Conservation (phyloP, 1,140 invertebrate genomes). For the Manduca sexta region DNA sequence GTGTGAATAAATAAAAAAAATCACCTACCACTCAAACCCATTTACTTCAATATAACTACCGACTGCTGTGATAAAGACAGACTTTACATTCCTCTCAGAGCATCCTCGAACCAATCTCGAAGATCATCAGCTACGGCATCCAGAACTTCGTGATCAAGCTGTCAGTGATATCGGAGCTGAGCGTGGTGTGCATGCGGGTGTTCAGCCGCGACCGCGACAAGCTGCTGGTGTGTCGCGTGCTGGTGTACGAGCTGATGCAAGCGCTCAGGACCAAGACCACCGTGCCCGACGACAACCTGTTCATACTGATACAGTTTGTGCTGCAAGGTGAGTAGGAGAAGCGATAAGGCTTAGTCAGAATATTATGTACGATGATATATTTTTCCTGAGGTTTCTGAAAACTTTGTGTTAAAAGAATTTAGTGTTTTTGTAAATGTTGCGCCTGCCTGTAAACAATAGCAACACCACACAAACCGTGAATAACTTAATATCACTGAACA, state of each 20-base stretch:
- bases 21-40: no score
- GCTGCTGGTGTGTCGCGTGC: constrained; percentile 89
- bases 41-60: no score
- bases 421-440: no score
- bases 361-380: neutral
- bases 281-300: constrained; percentile 94
- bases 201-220: constrained; percentile 96
- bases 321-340: constrained; percentile 76
- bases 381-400: no score
- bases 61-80: no score
- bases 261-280: constrained; percentile 95
- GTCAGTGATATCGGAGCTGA: constrained; percentile 89
- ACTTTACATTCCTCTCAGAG: constrained; percentile 30
- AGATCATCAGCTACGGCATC: constrained; percentile 92
- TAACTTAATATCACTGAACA: no score
- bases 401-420: no score
- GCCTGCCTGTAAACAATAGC: no score
- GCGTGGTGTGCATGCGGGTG: constrained; percentile 89
- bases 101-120: constrained; percentile 95
- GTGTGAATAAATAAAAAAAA: no score
- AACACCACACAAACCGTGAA: no score
- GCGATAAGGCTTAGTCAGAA: no score
- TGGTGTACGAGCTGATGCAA: constrained; percentile 95
- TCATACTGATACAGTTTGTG: constrained; percentile 91
- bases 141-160: constrained; percentile 92